phyloP scores from a whole-genome alignment of 2,888 invertebrate genomes.

The Electrophaes corylata region DNA sequence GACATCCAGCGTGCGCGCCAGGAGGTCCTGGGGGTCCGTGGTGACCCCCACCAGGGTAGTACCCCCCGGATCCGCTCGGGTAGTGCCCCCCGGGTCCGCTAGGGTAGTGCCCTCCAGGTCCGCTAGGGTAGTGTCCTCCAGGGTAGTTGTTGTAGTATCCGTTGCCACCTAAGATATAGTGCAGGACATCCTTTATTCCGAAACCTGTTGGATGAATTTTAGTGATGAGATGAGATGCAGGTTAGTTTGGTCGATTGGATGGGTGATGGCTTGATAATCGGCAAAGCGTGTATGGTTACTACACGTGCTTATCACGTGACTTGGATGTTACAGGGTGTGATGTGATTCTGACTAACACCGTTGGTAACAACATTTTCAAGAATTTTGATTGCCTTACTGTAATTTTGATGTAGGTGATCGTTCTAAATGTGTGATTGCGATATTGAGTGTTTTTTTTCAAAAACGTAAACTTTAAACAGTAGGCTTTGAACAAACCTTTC shows the following conservation, averaged over 20 bases:
- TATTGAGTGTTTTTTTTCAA: no score
- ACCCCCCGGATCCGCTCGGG: slow-evolving; percentile 43
- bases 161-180: slow-evolving; percentile 76
- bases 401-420: no score
- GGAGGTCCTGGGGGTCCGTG: slow-evolving; percentile 64
- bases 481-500: no score
- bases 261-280: not conserved
- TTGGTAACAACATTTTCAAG: no score
- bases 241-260: slow-evolving; percentile 5
- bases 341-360: no score
- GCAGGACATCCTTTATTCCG: slow-evolving; percentile 76
- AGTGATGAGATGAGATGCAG: slow-evolving; percentile 40
- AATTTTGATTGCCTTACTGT: no score
- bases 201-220: slow-evolving; percentile 66
- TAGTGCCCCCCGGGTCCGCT: slow-evolving; percentile 47
- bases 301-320: not conserved
- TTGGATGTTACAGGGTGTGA: no score
- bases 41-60: slow-evolving; percentile 47
- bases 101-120: slow-evolving; percentile 39
- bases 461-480: no score
- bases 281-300: not conserved
- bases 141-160: slow-evolving; percentile 53
- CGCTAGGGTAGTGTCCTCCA: slow-evolving; percentile 42
- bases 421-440: no score
- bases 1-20: slow-evolving; percentile 85